Base-by-base conservation (phyloP, 1,140 invertebrate species). In the Littorina saxatilis region DNA sequence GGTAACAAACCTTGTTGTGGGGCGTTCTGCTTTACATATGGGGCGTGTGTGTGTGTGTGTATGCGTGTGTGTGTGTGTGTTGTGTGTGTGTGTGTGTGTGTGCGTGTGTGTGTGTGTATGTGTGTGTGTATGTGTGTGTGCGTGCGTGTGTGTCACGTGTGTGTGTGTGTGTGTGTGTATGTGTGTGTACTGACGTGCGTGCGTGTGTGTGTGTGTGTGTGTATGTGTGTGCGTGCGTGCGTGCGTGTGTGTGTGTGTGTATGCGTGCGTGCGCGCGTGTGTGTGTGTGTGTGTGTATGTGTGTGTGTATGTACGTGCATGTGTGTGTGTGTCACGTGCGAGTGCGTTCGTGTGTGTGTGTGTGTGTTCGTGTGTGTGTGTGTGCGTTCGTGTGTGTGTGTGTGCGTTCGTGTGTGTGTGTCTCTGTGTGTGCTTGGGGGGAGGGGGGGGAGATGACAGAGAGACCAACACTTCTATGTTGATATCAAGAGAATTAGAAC, bases 61-160 rank as follows among this genome's bases (percentile, higher is more conserved):
- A 17, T 47, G 43, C 17, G 43, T 47, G 43, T 47, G 43, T 47
- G 43, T 47, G 43, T 47, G 43, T 47, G 43, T 47, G 43, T 47
- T 5, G 61, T 35, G 27, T 63, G 27, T 63, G 61, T 63, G n/a
- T 63, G 61, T 63, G 27, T 63, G 61, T 63, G 27, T 63, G 61
- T 63, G 27, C 32, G 27, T 32, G 27, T 63, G 61, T 63, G 27
- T 63, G 27, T 63, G 61, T 63, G 61, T 63, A 7, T 63, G 0
- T 9, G 27, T 35, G 27, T 63, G 61, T 9, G 0, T 27, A 5
- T 27, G 27, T 35, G 61, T 35, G 27, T 27, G 61, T 9, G 27
- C 27, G 27, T 63, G n/a, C 27, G 1, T 32, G 2, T 63, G 61
- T 63, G 2, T 29, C 32, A 29, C 1, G 27, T 63, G 61, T 63